Percentiles rank a stretch among this genome's conserved stretches.
Evolutionary conservation across 2,113 vertebrate species (phyloP).

Genomic region (Octodon degus): DNA sequence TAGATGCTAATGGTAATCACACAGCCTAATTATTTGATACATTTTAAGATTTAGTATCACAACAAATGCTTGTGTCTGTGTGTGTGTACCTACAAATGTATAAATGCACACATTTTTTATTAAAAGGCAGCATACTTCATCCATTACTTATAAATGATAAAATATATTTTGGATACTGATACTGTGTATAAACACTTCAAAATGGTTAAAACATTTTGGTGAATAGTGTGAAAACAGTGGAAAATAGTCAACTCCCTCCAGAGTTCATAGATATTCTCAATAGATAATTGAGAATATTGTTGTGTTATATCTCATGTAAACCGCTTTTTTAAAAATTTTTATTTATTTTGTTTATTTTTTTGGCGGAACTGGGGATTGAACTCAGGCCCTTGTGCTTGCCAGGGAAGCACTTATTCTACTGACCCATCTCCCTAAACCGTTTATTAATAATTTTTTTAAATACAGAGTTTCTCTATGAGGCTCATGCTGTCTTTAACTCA

Average conservation of each 20-base stretch:
- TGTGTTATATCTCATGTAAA: not conserved
- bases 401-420: no score
- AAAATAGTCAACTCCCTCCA: not conserved
- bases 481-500: not conserved
- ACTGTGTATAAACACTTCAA: not conserved
- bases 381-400: no score
- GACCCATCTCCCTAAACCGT: no score
- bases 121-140: not conserved
- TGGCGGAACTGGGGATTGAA: no score
- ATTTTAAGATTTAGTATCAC: not conserved
- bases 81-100: not conserved
- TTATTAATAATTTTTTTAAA: not conserved
- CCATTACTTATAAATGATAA: not conserved
- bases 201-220: constrained; percentile 8
- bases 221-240: not conserved
- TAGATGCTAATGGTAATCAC: not conserved
- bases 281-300: not conserved
- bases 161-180: not conserved
- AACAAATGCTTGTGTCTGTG: not conserved
- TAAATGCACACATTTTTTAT: not conserved
- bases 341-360: no score
- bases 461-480: not conserved
- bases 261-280: not conserved
- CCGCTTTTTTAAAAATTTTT: not conserved
- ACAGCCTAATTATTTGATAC: not conserved